phyloP scores from a whole-genome alignment of 2,888 invertebrate genomes.

The Luffia ferchaultella region DNA sequence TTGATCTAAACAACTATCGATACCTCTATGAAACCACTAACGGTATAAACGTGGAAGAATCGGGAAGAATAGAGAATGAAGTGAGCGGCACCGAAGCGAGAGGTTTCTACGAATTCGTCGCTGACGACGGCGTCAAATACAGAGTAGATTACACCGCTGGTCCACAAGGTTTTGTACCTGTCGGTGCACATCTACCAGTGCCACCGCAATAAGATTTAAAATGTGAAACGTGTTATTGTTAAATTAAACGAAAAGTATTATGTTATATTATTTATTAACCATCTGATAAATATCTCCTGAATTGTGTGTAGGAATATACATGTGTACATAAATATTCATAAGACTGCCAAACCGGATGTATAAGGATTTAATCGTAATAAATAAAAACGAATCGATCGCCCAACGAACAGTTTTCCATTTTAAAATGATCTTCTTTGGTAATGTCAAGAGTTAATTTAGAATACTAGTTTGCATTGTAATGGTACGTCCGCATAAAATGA shows the following conservation, averaged over 20 bases:
- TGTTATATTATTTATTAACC: too few species aligned
- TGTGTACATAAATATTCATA: too few species aligned
- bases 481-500: background rate
- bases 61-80: constrained; percentile 66
- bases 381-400: too few species aligned
- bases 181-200: constrained; percentile 59
- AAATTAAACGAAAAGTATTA: too few species aligned
- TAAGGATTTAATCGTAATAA: too few species aligned
- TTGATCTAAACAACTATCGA: constrained; percentile 63
- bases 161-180: constrained; percentile 65
- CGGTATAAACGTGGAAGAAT: constrained; percentile 70
- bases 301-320: too few species aligned
- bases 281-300: too few species aligned
- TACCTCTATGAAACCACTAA: constrained; percentile 71
- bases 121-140: constrained; percentile 67
- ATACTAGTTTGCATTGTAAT: background rate
- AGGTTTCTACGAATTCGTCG: constrained; percentile 74
- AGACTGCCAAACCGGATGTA: too few species aligned
- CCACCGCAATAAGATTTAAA: too few species aligned
- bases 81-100: constrained; percentile 68
- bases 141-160: constrained; percentile 68
- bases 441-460: background rate
- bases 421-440: background rate
- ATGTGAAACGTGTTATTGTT: too few species aligned
- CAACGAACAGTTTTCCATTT: background rate